Evolutionary conservation across 2,888 invertebrate species (phyloP), one percentile per base, ranked within the genome.

Genomic region (Drosophila subquinaria): DNA sequence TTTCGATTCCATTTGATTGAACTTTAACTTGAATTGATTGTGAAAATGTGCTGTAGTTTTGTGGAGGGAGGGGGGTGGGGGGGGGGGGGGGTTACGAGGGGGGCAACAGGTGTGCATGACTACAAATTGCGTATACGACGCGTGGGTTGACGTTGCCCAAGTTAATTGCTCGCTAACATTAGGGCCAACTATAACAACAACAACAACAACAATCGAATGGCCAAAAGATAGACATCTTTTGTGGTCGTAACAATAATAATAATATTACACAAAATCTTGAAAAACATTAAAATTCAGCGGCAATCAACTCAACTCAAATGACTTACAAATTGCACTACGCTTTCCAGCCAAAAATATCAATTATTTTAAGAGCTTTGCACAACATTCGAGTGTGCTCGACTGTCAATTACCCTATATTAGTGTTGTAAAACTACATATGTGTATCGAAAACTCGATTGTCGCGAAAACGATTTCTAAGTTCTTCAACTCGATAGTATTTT

Each of bases 341-440:
- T 50, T 23, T n/a, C 27, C 17, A 17, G 27, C 50, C 48, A 50
- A 77, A 77, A 83, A 61, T 51, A 69, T 60, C 53, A 80, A 73
- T 83, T 73, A 84, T 70, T 42, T 27, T 53, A 69, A 73, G 56
- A 81, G 78, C 70, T 53, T 47, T 23, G 40, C 62, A 42, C 52
- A 61, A 40, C 17, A 23, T 9, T 8, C 27, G 15, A 9, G 35
- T 17, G 3, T 42, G 59, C 42, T 13, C 48, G 42, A 57, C 64
- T 1, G 1, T 0, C 10, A 45, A 27, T n/a, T 45, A 36, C 30
- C 20, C 65, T 27, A 5, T 27, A 27, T 27, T 5, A 27, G 27
- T 27, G 27, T 6, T 27, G 27, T 27, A 6, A 5, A 27, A 27
- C 5, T 27, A 27, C n/a, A n/a, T n/a, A n/a, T n/a, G n/a, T n/a